Conservation (phyloP, 1,140 invertebrate species). For the Drosophila triauraria region DNA sequence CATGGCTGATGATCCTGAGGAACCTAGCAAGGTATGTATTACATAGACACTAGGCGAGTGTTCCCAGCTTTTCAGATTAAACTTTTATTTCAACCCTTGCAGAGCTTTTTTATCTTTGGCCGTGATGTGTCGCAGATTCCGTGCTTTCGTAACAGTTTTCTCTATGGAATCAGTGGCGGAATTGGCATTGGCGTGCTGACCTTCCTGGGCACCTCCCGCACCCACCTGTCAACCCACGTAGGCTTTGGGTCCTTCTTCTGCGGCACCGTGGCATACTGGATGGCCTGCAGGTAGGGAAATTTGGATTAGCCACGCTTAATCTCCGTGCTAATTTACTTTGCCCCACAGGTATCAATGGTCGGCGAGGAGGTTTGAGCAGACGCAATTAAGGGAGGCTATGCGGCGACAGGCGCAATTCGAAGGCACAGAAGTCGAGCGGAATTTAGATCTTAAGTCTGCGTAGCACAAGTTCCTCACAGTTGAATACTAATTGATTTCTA, state of each 20-base stretch:
- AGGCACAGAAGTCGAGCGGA: conserved; percentile 78
- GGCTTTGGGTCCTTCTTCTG: conserved; percentile 86
- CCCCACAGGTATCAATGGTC: conserved; percentile 85
- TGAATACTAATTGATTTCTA: neutral
- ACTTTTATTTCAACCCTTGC: neutral
- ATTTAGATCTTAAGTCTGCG: conserved; percentile 74
- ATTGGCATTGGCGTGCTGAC: conserved; percentile 86
- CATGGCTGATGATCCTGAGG: conserved; percentile 66
- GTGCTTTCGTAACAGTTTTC: conserved; percentile 88
- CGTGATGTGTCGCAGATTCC: conserved; percentile 87
- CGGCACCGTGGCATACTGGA: conserved; percentile 87
- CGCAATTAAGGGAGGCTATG: conserved; percentile 83
- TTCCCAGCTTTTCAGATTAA: neutral
- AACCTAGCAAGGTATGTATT: conserved; percentile 51
- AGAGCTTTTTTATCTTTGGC: conserved; percentile 86
- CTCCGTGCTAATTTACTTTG: neutral
- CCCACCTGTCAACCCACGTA: conserved; percentile 85
- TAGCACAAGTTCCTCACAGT: conserved; percentile 41
- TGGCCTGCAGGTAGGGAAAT: conserved; percentile 84
- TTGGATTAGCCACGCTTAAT: neutral
- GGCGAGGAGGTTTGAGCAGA: conserved; percentile 84
- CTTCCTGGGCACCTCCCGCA: conserved; percentile 88
- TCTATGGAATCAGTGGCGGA: conserved; percentile 87
- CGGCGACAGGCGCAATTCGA: conserved; percentile 80
- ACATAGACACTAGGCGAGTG: neutral